A percentile compares a stretch with the other conserved stretches of the same genome.
These are phyloP conservation scores for Homalodisca vitripennis DNA, from an alignment of 1,140 invertebrate species.

Conservation along the genomic window DNA sequence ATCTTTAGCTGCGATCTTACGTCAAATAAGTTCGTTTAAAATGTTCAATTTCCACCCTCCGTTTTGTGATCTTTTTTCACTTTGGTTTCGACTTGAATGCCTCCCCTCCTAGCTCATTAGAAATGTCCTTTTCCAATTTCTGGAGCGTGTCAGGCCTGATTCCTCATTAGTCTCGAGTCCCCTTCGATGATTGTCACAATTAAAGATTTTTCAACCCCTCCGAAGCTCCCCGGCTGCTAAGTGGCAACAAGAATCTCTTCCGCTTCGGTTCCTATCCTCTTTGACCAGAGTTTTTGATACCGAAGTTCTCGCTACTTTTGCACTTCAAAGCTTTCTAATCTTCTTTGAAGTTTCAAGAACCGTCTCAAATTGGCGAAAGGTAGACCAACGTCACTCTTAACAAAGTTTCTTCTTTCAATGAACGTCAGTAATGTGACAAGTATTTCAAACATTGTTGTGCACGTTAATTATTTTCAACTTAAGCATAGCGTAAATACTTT, in stretches of 20 bases:
- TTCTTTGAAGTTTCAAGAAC: background rate
- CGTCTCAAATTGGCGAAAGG: background rate
- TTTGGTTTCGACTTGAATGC: conserved; percentile 12
- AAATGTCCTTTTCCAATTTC: conserved; percentile 28
- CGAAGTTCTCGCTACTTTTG: conserved; percentile 9
- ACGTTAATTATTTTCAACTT: too few species aligned
- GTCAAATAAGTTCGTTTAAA: conserved; percentile 19
- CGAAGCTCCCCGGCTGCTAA: background rate
- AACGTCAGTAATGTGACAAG: too few species aligned
- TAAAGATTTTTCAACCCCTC: conserved; percentile 29
- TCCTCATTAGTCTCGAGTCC: conserved; percentile 27
- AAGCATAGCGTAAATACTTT: too few species aligned
- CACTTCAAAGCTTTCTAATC: background rate
- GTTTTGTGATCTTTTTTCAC: conserved; percentile 24
- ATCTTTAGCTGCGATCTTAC: too few species aligned
- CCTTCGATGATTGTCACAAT: conserved; percentile 31
- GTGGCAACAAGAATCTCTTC: conserved; percentile 14
- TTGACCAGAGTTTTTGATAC: conserved; percentile 8
- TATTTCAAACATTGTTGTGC: too few species aligned
- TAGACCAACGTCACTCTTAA: background rate
- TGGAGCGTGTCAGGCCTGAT: conserved; percentile 19
- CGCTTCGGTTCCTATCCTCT: background rate
- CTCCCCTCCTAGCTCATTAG: conserved; percentile 23
- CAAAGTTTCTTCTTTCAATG: background rate
- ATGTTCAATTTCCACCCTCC: conserved; percentile 16